Base-by-base conservation (phyloP, 2,113 vertebrate genomes). In the Jacana jacana region DNA sequence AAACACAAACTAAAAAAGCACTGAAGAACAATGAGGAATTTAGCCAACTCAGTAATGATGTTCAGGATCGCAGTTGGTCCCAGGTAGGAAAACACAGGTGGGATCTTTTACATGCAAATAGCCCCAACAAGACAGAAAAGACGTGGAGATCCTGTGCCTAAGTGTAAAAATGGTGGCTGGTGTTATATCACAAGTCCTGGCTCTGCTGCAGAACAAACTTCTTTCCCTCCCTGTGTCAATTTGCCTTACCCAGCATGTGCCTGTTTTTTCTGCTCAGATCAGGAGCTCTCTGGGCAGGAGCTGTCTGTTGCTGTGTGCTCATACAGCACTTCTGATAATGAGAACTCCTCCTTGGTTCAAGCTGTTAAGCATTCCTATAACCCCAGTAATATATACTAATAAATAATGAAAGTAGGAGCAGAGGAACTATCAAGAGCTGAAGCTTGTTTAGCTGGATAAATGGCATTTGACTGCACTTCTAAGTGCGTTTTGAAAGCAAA, bases 371-470 rank as follows among this genome's bases (percentile, higher is more conserved):
- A n/a, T 96, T 90, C 40, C n/a, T 88, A 73, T 66, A 94, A 89
- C 39, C 40, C n/a, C 46, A 73, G 46, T 58, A 94, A 78, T 83
- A 73, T 37, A 73, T 37, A 63, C 58, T 86, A 93, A 95, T 88
- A 96, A 93, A 93, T 71, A 90, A 91, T 77, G 46, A 70, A 94
- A 69, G 40, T 37, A 46, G 42, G 72, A 86, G 37, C 60, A 86
- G 46, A 78, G 68, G 78, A 90, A 54, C 60, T 76, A 66, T 54
- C 68, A 81, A 54, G 86, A 90, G 27, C 35, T 66, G 76, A 27
- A 77, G 37, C 63, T 89, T 91, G 31, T 86, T 88, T 92, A 85
- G 66, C 27, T 91, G 91, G 51, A 88, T 83, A 86, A 96, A 92
- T 83, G 54, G 68, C 6, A 0, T 86, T 86, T 80, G 68, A 92